Conservation (phyloP, 2,797 vertebrate species). For the Crax fasciolata region DNA sequence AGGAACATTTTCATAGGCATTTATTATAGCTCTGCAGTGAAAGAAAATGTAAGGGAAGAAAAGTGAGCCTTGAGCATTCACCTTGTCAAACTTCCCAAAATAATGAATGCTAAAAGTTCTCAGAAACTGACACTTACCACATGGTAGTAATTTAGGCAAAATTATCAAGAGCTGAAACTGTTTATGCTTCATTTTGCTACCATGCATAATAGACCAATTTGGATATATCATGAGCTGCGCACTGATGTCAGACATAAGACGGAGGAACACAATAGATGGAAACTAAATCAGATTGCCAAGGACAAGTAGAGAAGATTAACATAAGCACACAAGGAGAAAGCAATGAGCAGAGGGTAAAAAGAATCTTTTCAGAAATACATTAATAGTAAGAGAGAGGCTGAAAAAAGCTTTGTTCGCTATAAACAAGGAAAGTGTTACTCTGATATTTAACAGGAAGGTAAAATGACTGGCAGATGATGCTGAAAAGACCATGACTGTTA, state of each 20-base stretch:
- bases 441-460: neutral
- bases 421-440: neutral
- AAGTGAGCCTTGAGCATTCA: neutral
- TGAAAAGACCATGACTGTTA: neutral
- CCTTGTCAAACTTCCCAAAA: slow-evolving; percentile 22
- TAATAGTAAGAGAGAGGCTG: neutral
- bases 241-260: neutral
- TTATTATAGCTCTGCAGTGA: neutral
- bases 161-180: slow-evolving; percentile 1
- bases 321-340: neutral
- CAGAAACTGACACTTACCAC: neutral
- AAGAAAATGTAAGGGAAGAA: neutral
- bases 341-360: neutral
- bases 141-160: slow-evolving; percentile 8
- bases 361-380: neutral
- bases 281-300: slow-evolving; percentile 16
- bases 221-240: neutral
- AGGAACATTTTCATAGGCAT: neutral
- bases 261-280: neutral
- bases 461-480: neutral
- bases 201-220: slow-evolving; percentile 11
- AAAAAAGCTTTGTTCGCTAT: neutral
- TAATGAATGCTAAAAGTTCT: neutral
- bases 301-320: neutral
- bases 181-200: slow-evolving; percentile 24